These are phyloP conservation scores for Actinostola sp. DNA, from an alignment of 92 coral and sea anemone species.

Conservation along the genomic window DNA sequence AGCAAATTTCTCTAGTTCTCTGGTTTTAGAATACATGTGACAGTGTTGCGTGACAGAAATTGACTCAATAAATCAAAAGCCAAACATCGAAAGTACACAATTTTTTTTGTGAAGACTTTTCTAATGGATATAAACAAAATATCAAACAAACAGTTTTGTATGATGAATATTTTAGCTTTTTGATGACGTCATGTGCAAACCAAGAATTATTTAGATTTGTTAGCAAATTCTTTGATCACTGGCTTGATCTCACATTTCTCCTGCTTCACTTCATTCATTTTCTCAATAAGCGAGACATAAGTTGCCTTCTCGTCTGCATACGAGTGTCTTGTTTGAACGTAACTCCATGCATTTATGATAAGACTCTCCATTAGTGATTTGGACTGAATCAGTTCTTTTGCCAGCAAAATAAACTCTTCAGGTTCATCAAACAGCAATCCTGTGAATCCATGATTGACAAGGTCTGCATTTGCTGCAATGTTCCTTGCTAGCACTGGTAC, in stretches of 20 bases:
- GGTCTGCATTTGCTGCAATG: slow-evolving; percentile 82
- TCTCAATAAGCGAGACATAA: slow-evolving; percentile 63
- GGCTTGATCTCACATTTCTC: not conserved
- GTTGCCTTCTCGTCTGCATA: slow-evolving; percentile 59
- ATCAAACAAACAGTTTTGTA: no score
- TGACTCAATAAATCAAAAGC: no score
- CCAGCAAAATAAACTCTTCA: slow-evolving; percentile 78
- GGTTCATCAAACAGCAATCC: slow-evolving; percentile 85
- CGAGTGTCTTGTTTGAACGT: slow-evolving; percentile 65
- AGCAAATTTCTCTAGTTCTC: no score
- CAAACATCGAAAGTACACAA: no score
- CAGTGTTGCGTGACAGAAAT: no score
- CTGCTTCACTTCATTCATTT: slow-evolving; percentile 20
- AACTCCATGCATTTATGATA: slow-evolving; percentile 61
- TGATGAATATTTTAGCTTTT: no score
- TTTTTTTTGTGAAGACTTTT: no score
- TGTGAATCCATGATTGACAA: slow-evolving; percentile 70
- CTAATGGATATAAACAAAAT: no score
- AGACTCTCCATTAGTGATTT: slow-evolving; percentile 49
- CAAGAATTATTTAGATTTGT: no score
- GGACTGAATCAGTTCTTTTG: slow-evolving; percentile 70
- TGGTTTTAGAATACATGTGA: no score
- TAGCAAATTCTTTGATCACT: no score
- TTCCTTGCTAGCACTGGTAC: slow-evolving; percentile 87
- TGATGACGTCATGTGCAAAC: no score